Evolutionary conservation across 1,140 invertebrate species (phyloP).

Genomic region (Zaprionus davidi): DNA sequence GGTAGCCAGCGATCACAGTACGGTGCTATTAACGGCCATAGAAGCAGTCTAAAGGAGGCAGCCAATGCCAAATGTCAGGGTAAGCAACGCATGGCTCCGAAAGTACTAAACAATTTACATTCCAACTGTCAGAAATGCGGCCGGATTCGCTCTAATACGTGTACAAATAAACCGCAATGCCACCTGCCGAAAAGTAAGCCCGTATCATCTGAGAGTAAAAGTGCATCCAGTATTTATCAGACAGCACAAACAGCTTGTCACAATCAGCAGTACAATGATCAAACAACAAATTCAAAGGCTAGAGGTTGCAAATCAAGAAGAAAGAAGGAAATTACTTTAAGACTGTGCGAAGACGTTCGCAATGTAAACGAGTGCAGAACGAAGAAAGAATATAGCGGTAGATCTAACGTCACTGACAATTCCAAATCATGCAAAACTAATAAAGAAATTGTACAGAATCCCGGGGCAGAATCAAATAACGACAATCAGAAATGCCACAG

Average conservation of each 20-base stretch:
- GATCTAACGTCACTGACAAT: not conserved
- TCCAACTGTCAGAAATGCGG: constrained; percentile 31
- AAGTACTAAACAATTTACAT: not conserved
- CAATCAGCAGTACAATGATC: no score
- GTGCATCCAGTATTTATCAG: not conserved
- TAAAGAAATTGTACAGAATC: not conserved
- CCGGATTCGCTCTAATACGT: not conserved
- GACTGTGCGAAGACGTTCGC: not conserved
- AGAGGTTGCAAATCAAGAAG: not conserved
- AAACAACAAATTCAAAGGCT: not conserved
- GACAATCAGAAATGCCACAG: not conserved
- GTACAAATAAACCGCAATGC: not conserved
- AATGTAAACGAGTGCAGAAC: not conserved
- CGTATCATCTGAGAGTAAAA: not conserved
- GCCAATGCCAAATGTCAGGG: not conserved
- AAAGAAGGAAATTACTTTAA: not conserved
- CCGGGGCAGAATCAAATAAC: not conserved
- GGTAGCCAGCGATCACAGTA: not conserved
- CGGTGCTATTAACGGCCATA: constrained; percentile 1
- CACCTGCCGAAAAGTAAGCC: not conserved
- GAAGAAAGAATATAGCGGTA: not conserved
- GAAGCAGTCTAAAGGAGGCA: not conserved
- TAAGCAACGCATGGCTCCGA: constrained; percentile 9
- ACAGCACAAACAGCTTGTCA: not conserved
- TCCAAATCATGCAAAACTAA: not conserved